Conservation (phyloP, 2,888 invertebrate genomes). For the Chalcosyrphus nemorum region DNA sequence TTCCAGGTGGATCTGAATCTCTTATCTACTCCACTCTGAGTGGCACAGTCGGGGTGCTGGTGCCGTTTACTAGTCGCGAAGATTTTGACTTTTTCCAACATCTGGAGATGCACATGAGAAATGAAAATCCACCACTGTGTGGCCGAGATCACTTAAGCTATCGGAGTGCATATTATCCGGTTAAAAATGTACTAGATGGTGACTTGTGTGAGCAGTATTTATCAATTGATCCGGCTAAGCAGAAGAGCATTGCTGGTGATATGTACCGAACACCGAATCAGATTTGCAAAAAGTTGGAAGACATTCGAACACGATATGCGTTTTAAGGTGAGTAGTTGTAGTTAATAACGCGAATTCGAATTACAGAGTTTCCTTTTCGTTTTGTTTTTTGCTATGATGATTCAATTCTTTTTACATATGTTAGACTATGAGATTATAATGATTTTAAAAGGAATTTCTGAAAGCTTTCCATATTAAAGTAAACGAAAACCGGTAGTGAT, state of each 20-base stretch:
- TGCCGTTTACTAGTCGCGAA: slow-evolving; percentile 97
- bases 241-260: slow-evolving; percentile 96
- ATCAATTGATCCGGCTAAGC: slow-evolving; percentile 95
- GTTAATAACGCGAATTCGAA: too few relatives aligned
- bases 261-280: slow-evolving; percentile 97
- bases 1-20: slow-evolving; percentile 98
- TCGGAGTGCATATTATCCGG: slow-evolving; percentile 97
- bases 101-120: slow-evolving; percentile 99
- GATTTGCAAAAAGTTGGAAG: slow-evolving; percentile 99
- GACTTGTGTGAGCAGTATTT: slow-evolving; percentile 99
- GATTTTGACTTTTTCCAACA: slow-evolving; percentile 99
- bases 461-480: too few relatives aligned
- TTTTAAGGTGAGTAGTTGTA: slow-evolving; percentile 89
- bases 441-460: slow-evolving; percentile 67
- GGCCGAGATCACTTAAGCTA: slow-evolving; percentile 98
- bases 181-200: slow-evolving; percentile 97
- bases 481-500: too few relatives aligned
- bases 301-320: slow-evolving; percentile 98
- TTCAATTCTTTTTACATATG: slow-evolving; percentile 74
- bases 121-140: slow-evolving; percentile 97
- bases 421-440: slow-evolving; percentile 73
- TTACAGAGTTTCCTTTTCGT: not conserved
- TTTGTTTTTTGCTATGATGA: slow-evolving; percentile 36
- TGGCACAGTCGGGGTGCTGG: slow-evolving; percentile 95
- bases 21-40: slow-evolving; percentile 97